These are phyloP conservation scores for Coptodon rendalli DNA, from an alignment of 2,113 vertebrate species.

Conservation along the genomic window DNA sequence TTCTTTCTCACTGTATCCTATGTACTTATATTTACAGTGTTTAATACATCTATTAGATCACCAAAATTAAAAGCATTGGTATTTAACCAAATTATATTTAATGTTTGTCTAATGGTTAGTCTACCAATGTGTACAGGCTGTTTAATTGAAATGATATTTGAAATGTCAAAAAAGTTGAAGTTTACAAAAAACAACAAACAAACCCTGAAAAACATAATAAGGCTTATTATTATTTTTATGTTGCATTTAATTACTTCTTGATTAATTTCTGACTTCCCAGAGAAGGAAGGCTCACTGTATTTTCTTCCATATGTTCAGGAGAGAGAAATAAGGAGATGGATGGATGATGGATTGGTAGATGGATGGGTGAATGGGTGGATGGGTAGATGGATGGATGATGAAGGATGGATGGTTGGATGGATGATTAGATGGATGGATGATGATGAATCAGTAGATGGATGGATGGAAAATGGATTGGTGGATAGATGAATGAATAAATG, in stretches of 20 bases:
- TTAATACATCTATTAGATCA: not conserved
- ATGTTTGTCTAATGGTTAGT: not conserved
- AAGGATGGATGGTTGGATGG: rapidly evolving
- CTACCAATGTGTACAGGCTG: not conserved
- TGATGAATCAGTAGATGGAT: rapidly evolving
- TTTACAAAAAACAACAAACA: not conserved
- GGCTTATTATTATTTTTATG: not conserved
- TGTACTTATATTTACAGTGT: rapidly evolving
- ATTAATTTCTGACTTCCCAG: not conserved
- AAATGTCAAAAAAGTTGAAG: not conserved
- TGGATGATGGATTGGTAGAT: not conserved
- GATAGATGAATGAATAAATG: too few relatives aligned
- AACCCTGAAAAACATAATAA: not conserved
- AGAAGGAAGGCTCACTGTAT: not conserved
- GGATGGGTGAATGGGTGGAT: rapidly evolving
- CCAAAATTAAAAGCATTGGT: not conserved
- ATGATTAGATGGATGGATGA: rapidly evolving
- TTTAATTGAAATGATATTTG: not conserved
- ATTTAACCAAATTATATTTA: not conserved
- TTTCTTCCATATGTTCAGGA: not conserved
- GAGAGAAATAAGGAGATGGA: not conserved
- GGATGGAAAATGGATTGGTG: rapidly evolving
- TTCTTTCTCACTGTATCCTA: rapidly evolving
- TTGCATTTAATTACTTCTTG: not conserved
- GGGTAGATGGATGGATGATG: rapidly evolving